Evolutionary conservation across 30 jellyfish, hydroid and myxozoan genomes (phyloP).

Genomic region (Nemopilema nomurai): DNA sequence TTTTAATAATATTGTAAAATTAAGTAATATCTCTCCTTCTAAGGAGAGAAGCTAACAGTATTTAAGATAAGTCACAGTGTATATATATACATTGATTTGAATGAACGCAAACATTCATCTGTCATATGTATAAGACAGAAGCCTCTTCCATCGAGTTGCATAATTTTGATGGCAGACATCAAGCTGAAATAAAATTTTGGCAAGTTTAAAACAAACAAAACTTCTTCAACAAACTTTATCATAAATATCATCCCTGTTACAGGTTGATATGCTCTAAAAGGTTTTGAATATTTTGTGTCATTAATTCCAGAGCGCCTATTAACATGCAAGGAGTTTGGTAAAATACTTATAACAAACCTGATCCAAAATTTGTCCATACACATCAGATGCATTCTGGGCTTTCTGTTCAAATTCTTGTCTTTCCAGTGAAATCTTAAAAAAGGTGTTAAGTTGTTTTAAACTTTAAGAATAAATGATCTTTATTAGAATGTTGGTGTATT

Average conservation of each 20-base stretch:
- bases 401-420: slow-evolving; percentile 13
- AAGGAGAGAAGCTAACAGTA: neutral
- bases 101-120: neutral
- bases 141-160: neutral
- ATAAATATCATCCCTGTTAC: too few relatives aligned
- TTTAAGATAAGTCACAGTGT: neutral
- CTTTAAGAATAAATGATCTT: too few relatives aligned
- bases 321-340: too few relatives aligned
- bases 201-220: too few relatives aligned
- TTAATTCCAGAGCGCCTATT: too few relatives aligned
- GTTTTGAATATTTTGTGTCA: too few relatives aligned
- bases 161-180: slow-evolving; percentile 7
- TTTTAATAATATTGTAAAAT: too few relatives aligned
- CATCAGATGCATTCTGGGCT: neutral
- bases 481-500: too few relatives aligned
- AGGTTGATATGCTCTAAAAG: too few relatives aligned
- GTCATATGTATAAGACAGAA: neutral
- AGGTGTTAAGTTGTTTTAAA: too few relatives aligned
- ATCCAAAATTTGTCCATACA: slow-evolving; percentile 32
- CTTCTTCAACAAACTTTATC: too few relatives aligned
- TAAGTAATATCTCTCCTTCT: neutral
- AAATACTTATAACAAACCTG: slow-evolving; percentile 10
- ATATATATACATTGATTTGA: neutral
- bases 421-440: slow-evolving; percentile 16
- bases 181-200: neutral